These are phyloP conservation scores for Harpegnathos saltator DNA, from an alignment of 1,140 invertebrate genomes.

Conservation along the genomic window DNA sequence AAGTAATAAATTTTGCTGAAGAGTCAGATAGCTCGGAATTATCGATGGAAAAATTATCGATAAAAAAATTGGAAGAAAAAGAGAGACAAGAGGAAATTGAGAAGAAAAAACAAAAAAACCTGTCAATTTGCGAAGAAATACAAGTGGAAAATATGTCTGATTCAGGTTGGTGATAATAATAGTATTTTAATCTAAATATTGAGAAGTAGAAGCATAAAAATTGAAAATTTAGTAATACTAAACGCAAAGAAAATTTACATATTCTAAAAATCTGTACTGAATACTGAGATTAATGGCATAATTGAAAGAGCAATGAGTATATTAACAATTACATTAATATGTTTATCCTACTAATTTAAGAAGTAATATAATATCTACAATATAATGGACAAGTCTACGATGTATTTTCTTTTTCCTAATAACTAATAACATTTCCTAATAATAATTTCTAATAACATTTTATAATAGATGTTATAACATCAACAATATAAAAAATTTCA, in stretches of 20 bases:
- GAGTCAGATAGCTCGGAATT: conserved; percentile 23
- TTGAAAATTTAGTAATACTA: background rate
- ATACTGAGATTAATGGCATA: too few species aligned
- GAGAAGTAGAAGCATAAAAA: background rate
- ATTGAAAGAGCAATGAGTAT: too few species aligned
- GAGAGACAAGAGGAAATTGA: conserved; percentile 7
- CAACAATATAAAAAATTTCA: too few species aligned
- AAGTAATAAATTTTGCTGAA: background rate
- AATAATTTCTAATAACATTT: too few species aligned
- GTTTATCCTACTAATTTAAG: too few species aligned
- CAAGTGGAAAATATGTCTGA: conserved; percentile 70
- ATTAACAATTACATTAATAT: too few species aligned
- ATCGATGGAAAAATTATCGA: conserved; percentile 11
- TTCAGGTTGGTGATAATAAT: conserved; percentile 76
- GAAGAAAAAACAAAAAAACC: conserved; percentile 4
- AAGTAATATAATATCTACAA: too few species aligned
- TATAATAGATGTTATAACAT: too few species aligned
- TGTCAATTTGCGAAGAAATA: conserved; percentile 32
- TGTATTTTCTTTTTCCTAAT: too few species aligned
- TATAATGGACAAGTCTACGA: too few species aligned
- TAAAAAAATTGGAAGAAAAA: background rate
- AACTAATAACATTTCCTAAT: too few species aligned
- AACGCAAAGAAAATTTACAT: background rate
- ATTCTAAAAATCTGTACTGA: too few species aligned
- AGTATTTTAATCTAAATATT: background rate